Conservation (phyloP, 2,113 vertebrate species). For the Phoxinus phoxinus region DNA sequence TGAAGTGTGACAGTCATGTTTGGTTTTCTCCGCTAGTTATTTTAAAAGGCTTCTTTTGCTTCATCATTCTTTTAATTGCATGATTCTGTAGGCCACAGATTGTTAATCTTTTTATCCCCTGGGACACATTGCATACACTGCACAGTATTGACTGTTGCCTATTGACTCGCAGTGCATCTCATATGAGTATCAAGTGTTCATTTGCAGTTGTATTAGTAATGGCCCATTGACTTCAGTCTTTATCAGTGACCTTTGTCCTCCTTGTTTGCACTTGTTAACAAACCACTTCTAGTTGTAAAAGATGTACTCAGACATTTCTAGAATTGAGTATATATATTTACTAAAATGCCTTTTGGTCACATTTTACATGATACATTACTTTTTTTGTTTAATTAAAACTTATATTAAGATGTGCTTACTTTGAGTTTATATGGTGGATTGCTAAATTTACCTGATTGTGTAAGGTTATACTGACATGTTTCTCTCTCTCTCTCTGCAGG, state of each 20-base stretch:
- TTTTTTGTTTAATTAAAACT: too few species aligned
- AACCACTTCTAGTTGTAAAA: slow-evolving; percentile 8
- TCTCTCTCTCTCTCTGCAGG: slow-evolving; percentile 63
- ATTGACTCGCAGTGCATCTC: background rate
- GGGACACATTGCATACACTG: slow-evolving; percentile 2
- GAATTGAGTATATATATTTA: background rate
- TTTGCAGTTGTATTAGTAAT: slow-evolving; percentile 41
- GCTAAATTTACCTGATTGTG: background rate
- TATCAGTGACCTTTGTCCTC: slow-evolving; percentile 37
- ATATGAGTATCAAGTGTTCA: slow-evolving; percentile 24
- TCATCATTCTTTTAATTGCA: background rate
- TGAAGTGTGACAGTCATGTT: too few species aligned
- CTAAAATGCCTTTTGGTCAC: too few species aligned
- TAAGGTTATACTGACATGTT: background rate
- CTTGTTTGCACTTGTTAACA: background rate
- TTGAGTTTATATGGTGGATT: background rate
- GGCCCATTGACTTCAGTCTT: slow-evolving; percentile 11
- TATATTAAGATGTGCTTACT: background rate
- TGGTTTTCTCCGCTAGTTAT: too few species aligned
- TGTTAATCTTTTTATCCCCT: background rate
- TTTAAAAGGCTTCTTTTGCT: background rate
- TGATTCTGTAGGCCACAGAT: background rate
- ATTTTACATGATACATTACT: too few species aligned
- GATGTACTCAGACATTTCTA: background rate
- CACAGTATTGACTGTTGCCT: slow-evolving; percentile 11